phyloP scores from a whole-genome alignment of 92 coral and sea anemone genomes.

The Isaurus tuberculatus region DNA sequence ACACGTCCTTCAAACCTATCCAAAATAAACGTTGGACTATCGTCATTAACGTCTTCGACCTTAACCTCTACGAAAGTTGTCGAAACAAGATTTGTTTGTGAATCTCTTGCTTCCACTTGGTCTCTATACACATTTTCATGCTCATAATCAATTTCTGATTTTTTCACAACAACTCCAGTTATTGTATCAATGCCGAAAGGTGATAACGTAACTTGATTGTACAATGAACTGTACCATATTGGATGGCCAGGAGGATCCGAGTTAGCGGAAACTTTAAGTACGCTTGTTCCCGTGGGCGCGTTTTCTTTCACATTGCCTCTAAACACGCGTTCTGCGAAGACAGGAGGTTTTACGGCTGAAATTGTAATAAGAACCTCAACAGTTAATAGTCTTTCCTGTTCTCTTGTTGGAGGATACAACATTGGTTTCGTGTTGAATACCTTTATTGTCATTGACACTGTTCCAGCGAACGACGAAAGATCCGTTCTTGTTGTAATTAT shows the following conservation, averaged over 20 bases:
- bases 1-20: constrained; percentile 66
- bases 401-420: constrained; percentile 48
- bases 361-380: constrained; percentile 67
- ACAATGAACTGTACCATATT: not conserved
- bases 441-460: constrained; percentile 33
- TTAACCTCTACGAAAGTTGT: constrained; percentile 73
- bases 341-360: constrained; percentile 68
- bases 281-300: not conserved
- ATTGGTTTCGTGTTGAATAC: constrained; percentile 74
- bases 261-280: not conserved
- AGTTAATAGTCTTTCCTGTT: constrained; percentile 18
- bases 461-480: constrained; percentile 60
- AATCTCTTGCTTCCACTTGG: constrained; percentile 77
- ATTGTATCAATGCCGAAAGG: constrained; percentile 59
- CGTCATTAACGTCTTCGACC: constrained; percentile 81
- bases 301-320: not conserved
- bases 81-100: constrained; percentile 54
- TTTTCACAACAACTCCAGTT: constrained; percentile 82
- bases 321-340: constrained; percentile 50
- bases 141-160: constrained; percentile 64
- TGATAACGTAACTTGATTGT: not conserved
- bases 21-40: constrained; percentile 76
- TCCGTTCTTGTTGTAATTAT: constrained; percentile 66
- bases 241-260: not conserved
- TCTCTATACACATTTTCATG: constrained; percentile 44